phyloP scores from a whole-genome alignment of 2,888 invertebrate species.

The Drosophila cognata region DNA sequence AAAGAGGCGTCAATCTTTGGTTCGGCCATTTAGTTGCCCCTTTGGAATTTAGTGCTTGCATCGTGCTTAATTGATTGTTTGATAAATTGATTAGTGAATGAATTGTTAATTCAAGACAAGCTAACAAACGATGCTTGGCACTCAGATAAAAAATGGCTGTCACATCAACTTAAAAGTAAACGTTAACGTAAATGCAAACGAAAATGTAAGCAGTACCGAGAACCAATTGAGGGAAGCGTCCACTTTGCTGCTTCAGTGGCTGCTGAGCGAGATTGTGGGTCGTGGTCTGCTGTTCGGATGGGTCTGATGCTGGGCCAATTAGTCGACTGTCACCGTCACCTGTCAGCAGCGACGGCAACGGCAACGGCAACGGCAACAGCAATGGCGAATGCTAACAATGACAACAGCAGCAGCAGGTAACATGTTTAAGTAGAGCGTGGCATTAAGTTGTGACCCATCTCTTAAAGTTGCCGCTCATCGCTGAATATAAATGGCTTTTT shows the following conservation, averaged over 20 bases:
- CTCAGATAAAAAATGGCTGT: conserved; percentile 55
- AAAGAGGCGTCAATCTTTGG: not conserved
- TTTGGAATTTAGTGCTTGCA: conserved; percentile 6
- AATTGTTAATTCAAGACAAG: conserved; percentile 56
- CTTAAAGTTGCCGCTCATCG: conserved; percentile 52
- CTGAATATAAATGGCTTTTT: conserved; percentile 58
- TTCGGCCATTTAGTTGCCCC: not conserved
- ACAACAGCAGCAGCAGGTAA: conserved; percentile 34
- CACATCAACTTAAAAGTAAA: conserved; percentile 23
- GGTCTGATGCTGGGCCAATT: conserved; percentile 57
- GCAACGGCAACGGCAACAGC: conserved; percentile 19
- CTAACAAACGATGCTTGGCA: conserved; percentile 14
- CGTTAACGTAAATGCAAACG: conserved; percentile 27
- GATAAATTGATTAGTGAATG: conserved; percentile 63
- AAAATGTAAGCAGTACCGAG: conserved; percentile 15
- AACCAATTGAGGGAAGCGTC: conserved; percentile 21
- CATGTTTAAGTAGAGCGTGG: conserved; percentile 53
- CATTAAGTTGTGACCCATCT: conserved; percentile 53
- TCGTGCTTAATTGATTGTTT: conserved; percentile 59
- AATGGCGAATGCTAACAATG: conserved; percentile 32
- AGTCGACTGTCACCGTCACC: conserved; percentile 65
- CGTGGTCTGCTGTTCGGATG: conserved; percentile 38
- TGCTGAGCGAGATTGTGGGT: conserved; percentile 51
- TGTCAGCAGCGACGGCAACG: conserved; percentile 33
- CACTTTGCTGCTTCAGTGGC: conserved; percentile 58